phyloP scores from a whole-genome alignment of 1,140 invertebrate species.

The Kradibia gibbosae region DNA sequence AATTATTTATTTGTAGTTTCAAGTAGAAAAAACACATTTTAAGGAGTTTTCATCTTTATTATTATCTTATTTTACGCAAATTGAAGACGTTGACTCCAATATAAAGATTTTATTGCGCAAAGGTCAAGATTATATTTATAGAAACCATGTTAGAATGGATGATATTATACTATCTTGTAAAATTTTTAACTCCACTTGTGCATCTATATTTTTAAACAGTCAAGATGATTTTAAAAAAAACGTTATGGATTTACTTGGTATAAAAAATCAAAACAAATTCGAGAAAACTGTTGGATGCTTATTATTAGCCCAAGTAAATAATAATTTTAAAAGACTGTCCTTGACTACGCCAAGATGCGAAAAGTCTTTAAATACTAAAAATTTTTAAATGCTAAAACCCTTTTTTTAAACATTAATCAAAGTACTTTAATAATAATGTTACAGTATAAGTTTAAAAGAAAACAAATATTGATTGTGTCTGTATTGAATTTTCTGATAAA shows the following conservation, averaged over 20 bases:
- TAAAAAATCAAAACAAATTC: conserved; percentile 47
- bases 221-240: conserved; percentile 57
- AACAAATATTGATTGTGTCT: neutral
- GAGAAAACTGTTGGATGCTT: conserved; percentile 49
- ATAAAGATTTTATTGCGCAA: conserved; percentile 57
- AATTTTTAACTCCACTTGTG: conserved; percentile 56
- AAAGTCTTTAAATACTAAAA: neutral
- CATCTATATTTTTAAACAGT: conserved; percentile 58
- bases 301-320: conserved; percentile 53
- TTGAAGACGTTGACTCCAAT: conserved; percentile 48
- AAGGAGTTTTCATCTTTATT: conserved; percentile 52
- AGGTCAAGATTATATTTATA: conserved; percentile 44
- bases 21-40: conserved; percentile 41
- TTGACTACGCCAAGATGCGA: neutral
- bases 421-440: neutral
- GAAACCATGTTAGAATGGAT: conserved; percentile 51
- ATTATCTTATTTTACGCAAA: conserved; percentile 50
- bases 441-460: neutral
- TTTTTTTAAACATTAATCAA: neutral
- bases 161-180: conserved; percentile 55
- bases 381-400: neutral
- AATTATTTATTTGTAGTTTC: conserved; percentile 55
- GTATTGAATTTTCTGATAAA: neutral
- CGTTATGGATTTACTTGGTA: conserved; percentile 54
- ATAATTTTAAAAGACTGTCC: conserved; percentile 48